Percentiles rank a stretch among this genome's conserved stretches.
Conservation (phyloP, 2,797 vertebrate genomes). For the Cryptoblepharus egeriae region DNA sequence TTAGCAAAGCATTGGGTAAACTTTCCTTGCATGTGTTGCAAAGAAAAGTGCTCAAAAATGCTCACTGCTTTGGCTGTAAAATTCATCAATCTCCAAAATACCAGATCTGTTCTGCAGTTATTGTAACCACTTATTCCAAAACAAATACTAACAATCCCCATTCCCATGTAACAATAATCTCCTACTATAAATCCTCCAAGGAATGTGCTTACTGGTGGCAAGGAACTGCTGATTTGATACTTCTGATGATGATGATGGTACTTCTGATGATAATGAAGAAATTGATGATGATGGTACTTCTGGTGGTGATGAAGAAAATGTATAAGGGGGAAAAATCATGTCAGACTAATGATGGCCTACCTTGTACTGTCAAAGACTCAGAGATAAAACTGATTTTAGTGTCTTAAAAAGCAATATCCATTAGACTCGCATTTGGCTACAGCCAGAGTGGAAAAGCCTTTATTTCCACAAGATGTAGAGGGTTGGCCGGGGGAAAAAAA, state of each 20-base stretch:
- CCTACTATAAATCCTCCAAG: conserved; percentile 61
- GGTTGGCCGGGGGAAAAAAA: conserved; percentile 39
- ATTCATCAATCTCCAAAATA: too few relatives aligned
- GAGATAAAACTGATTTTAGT: conserved; percentile 69
- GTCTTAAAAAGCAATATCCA: conserved; percentile 71
- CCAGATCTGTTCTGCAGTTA: conserved; percentile 24
- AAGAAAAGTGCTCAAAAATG: too few relatives aligned
- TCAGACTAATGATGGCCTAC: conserved; percentile 56
- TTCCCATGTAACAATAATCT: conserved; percentile 46
- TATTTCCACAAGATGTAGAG: conserved; percentile 62
- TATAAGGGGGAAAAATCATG: conserved; percentile 42
- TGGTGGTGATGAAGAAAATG: conserved; percentile 37
- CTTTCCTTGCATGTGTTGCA: background rate
- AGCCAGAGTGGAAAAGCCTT: conserved; percentile 61
- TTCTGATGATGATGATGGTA: conserved; percentile 70
- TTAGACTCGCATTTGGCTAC: conserved; percentile 70
- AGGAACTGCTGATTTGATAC: conserved; percentile 50
- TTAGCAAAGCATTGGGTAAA: conserved; percentile 39
- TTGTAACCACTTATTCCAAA: conserved; percentile 43
- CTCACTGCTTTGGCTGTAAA: too few relatives aligned
- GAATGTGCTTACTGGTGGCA: conserved; percentile 19
- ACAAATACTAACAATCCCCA: conserved; percentile 44
- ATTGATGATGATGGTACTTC: too few relatives aligned
- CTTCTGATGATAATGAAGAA: too few relatives aligned
- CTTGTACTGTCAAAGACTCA: conserved; percentile 54